Evolutionary conservation across 64 coral and sea anemone species (phyloP).

Genomic region (Pocillopora damicornis): DNA sequence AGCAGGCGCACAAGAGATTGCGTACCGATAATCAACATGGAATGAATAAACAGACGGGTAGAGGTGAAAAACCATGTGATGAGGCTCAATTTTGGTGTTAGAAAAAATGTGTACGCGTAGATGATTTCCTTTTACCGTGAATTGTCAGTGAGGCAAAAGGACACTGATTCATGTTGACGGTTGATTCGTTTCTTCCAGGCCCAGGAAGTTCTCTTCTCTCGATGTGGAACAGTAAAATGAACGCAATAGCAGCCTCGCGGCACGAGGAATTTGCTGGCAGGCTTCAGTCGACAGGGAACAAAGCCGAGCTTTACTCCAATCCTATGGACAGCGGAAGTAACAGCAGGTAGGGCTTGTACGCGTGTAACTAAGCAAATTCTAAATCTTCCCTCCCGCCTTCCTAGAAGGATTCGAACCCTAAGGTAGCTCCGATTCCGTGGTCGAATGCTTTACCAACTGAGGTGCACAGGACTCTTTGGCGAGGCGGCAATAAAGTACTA

Average conservation of each 20-base stretch:
- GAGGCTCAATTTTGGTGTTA: neutral
- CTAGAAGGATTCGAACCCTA: no score
- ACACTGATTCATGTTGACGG: neutral
- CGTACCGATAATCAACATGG: slow-evolving; percentile 41
- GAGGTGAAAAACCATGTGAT: neutral
- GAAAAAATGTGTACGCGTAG: neutral
- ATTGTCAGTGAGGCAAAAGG: neutral
- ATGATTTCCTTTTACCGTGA: neutral
- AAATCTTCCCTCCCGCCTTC: no score
- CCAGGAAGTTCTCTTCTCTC: slow-evolving; percentile 67
- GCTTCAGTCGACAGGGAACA: slow-evolving; percentile 62
- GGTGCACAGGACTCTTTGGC: no score
- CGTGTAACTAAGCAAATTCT: neutral
- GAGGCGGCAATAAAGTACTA: no score
- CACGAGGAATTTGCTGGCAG: slow-evolving; percentile 97
- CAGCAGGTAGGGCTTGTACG: neutral
- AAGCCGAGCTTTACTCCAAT: slow-evolving; percentile 75
- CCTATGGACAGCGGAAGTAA: slow-evolving; percentile 24
- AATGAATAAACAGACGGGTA: slow-evolving; percentile 8
- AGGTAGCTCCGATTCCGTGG: no score
- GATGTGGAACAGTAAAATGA: slow-evolving; percentile 92
- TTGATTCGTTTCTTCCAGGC: slow-evolving; percentile 23
- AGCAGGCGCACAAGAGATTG: slow-evolving; percentile 76
- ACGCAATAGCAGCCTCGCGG: slow-evolving; percentile 79
- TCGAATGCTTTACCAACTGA: no score